A percentile compares a stretch with the other conserved stretches of the same genome.
Conservation (phyloP, 2,888 invertebrate species). For the Ptychoptera albimana region DNA sequence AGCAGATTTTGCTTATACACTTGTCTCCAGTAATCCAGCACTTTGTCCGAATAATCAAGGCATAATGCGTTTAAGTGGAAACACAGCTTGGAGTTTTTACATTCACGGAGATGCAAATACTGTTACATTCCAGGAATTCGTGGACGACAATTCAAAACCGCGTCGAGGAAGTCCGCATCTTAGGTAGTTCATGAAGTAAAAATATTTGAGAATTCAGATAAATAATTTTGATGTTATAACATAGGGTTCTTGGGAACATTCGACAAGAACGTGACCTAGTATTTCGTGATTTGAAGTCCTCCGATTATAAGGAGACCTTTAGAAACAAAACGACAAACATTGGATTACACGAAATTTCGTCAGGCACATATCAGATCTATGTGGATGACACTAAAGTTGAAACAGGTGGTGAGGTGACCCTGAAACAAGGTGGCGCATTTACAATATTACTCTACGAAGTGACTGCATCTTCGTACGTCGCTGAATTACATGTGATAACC, state of each 20-base stretch:
- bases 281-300: no score
- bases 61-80: no score
- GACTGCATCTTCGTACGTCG: not conserved
- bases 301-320: not conserved
- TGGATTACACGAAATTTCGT: slow-evolving; percentile 13
- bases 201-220: no score
- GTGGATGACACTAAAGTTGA: slow-evolving; percentile 11
- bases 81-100: slow-evolving; percentile 19
- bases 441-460: no score
- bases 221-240: no score
- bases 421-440: slow-evolving; percentile 23
- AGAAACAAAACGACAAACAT: slow-evolving; percentile 5
- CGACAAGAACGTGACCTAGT: no score
- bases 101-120: slow-evolving; percentile 11
- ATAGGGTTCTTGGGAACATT: no score
- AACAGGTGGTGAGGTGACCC: not conserved
- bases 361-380: slow-evolving; percentile 15
- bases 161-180: slow-evolving; percentile 19
- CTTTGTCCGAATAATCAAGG: not conserved
- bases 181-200: slow-evolving; percentile 11
- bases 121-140: slow-evolving; percentile 9
- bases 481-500: slow-evolving; percentile 15
- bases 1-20: not conserved
- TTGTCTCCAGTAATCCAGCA: not conserved
- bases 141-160: slow-evolving; percentile 21